These are phyloP conservation scores for Triplophysa siluroides DNA, from an alignment of 2,113 vertebrate genomes.

Conservation along the genomic window DNA sequence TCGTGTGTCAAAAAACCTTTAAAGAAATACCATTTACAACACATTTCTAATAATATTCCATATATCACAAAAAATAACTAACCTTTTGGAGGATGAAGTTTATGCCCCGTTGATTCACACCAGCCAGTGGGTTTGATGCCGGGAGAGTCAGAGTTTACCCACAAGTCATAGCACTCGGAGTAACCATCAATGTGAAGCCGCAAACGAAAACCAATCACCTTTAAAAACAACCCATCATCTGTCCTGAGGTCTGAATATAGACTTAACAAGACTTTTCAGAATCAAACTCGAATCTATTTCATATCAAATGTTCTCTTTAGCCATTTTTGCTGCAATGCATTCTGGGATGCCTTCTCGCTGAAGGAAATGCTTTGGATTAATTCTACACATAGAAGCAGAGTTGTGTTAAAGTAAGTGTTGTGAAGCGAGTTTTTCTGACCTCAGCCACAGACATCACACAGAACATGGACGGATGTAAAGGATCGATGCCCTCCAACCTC, in stretches of 20 bases:
- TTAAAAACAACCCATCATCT: constrained; percentile 15
- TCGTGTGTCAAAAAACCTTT: too few relatives aligned
- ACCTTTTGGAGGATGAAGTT: constrained; percentile 78
- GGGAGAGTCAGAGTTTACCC: constrained; percentile 74
- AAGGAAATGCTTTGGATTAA: too few relatives aligned
- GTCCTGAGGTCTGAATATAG: neutral
- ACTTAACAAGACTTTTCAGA: too few relatives aligned
- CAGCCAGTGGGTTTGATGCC: constrained; percentile 70
- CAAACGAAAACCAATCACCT: constrained; percentile 75
- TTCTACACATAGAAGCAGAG: too few relatives aligned
- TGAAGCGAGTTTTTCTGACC: constrained; percentile 56
- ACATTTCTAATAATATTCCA: too few relatives aligned
- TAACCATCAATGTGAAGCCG: constrained; percentile 76
- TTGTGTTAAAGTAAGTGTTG: neutral
- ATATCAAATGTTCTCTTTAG: too few relatives aligned
- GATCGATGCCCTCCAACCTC: constrained; percentile 76
- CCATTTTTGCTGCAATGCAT: too few relatives aligned
- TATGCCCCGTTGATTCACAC: constrained; percentile 69
- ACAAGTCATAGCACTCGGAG: constrained; percentile 79
- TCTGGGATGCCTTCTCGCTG: too few relatives aligned
- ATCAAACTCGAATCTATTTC: too few relatives aligned
- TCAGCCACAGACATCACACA: constrained; percentile 75
- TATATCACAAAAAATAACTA: neutral
- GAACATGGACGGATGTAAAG: constrained; percentile 75
- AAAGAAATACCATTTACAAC: too few relatives aligned